Percentiles rank a stretch among this genome's conserved stretches.
Conservation (phyloP, 2,888 invertebrate species). For the Parelbella ahira region DNA sequence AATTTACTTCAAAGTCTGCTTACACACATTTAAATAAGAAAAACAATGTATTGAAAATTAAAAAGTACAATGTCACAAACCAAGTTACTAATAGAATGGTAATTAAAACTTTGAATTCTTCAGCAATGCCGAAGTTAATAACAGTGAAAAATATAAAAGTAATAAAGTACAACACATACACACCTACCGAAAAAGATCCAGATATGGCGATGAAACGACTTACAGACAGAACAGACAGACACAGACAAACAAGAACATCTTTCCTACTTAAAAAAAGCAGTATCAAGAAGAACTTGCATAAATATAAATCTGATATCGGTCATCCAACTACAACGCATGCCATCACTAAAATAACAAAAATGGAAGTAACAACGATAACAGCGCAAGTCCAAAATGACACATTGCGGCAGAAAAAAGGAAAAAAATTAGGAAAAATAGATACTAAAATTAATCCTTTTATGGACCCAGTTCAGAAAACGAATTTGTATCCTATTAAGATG, state of each 20-base stretch:
- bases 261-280: conserved; percentile 10
- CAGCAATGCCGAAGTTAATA: too few relatives aligned
- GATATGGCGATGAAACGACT: conserved; percentile 2
- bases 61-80: too few relatives aligned
- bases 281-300: conserved; percentile 14
- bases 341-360: neutral
- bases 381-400: neutral
- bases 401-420: neutral
- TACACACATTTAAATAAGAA: too few relatives aligned
- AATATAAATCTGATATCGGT: conserved; percentile 5
- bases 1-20: too few relatives aligned
- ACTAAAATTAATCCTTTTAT: neutral
- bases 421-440: neutral
- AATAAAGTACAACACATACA: conserved; percentile 33
- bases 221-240: too few relatives aligned
- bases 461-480: conserved; percentile 40
- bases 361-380: neutral
- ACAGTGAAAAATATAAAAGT: conserved; percentile 21
- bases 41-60: too few relatives aligned
- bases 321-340: neutral
- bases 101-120: neutral
- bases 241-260: neutral
- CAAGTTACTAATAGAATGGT: too few relatives aligned
- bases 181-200: conserved; percentile 26
- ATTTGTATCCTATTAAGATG: conserved; percentile 40